Evolutionary conservation across 2,797 vertebrate species (phyloP).

Genomic region (Hoplostethus mediterraneus): DNA sequence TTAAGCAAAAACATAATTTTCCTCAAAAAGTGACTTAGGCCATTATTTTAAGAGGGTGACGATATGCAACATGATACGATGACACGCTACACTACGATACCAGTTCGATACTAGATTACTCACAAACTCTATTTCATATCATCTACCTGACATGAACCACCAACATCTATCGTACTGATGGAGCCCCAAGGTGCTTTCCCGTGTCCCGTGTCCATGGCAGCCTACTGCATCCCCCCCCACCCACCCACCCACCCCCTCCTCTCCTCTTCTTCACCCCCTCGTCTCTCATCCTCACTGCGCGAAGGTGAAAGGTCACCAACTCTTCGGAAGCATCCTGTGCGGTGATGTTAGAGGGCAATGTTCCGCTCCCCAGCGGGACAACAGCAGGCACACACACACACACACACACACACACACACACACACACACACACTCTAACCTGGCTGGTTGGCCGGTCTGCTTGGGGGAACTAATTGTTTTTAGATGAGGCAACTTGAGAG

Average conservation of each 20-base stretch:
- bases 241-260: no score
- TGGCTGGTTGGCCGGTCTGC: constrained; percentile 55
- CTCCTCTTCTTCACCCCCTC: constrained; percentile 41
- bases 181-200: constrained; percentile 19
- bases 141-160: background rate
- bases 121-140: background rate
- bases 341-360: constrained; percentile 71
- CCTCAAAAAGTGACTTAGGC: no score
- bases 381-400: constrained; percentile 7
- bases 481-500: constrained; percentile 84
- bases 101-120: no score
- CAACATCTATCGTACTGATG: constrained; percentile 21
- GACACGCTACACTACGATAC: background rate
- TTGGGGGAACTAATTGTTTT: constrained; percentile 85
- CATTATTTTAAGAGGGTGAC: no score
- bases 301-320: constrained; percentile 70
- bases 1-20: no score
- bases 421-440: constrained; percentile 44
- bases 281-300: constrained; percentile 58
- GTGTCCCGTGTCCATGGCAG: constrained; percentile 11
- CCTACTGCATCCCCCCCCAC: background rate
- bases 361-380: constrained; percentile 63
- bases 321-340: constrained; percentile 78
- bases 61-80: background rate
- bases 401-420: constrained; percentile 39